Conservation (phyloP, 2,113 vertebrate species). For the Rhabdomys dilectus region DNA sequence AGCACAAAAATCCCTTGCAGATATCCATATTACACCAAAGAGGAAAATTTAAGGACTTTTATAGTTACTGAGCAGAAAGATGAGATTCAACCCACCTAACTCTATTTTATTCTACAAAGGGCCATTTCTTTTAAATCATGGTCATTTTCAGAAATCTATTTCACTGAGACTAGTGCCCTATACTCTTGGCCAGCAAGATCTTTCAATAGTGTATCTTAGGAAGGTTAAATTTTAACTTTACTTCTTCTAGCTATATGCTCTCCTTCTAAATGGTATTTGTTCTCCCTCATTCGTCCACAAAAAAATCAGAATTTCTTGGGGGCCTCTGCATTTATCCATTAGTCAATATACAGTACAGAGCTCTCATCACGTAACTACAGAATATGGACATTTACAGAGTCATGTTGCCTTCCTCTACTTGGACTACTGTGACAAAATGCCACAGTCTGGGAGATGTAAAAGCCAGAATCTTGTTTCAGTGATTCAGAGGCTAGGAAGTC, state of each 20-base stretch:
- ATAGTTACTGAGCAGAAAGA: not conserved
- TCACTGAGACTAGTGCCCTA: not conserved
- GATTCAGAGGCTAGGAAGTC: not conserved
- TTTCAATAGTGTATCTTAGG: not conserved
- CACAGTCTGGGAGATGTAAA: not conserved
- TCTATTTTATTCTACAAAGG: not conserved
- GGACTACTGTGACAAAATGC: not conserved
- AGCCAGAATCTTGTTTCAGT: not conserved
- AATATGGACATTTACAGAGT: not conserved
- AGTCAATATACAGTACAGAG: too few relatives aligned
- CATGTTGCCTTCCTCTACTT: not conserved
- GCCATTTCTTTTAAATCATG: not conserved
- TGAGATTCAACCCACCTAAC: not conserved
- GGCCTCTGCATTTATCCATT: accelerated
- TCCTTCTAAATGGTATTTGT: not conserved
- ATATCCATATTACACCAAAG: not conserved
- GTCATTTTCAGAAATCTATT: not conserved
- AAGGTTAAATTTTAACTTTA: not conserved
- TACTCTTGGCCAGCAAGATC: too few relatives aligned
- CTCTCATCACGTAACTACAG: not conserved
- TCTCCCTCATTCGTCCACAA: not conserved
- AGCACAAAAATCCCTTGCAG: not conserved
- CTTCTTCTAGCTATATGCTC: not conserved
- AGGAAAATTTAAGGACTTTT: not conserved
- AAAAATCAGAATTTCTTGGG: accelerated